These are phyloP conservation scores for Nezara viridula DNA, from an alignment of 2,888 invertebrate genomes.

Conservation along the genomic window DNA sequence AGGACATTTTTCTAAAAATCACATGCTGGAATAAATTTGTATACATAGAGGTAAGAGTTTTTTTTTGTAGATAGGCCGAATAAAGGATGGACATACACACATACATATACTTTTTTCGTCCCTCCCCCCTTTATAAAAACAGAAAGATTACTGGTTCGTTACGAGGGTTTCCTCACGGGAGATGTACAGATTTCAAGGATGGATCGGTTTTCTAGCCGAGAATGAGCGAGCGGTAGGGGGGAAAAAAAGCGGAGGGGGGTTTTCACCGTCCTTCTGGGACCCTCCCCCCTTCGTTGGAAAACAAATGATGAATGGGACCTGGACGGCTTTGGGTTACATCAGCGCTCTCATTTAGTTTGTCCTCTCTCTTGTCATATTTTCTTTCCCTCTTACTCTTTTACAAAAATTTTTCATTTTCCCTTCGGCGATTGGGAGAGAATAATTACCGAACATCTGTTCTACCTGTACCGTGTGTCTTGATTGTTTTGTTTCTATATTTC, in stretches of 20 bases:
- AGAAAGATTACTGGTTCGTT: conserved; percentile 28
- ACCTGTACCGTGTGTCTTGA: neutral
- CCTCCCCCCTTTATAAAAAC: neutral
- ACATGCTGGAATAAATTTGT: neutral
- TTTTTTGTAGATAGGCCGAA: neutral
- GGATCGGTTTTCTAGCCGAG: conserved; percentile 27
- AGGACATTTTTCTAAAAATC: neutral
- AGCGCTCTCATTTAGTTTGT: conserved; percentile 28
- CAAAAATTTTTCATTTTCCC: conserved; percentile 11
- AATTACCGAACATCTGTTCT: neutral
- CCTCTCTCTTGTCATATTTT: conserved; percentile 13
- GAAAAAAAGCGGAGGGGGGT: neutral
- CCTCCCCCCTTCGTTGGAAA: too few relatives aligned
- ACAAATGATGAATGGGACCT: conserved; percentile 48
- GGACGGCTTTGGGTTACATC: conserved; percentile 38
- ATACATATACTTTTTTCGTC: neutral
- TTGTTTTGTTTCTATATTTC: neutral
- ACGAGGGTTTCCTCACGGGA: conserved; percentile 22
- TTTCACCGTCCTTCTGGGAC: conserved; percentile 23
- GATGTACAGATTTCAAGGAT: conserved; percentile 31
- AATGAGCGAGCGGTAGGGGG: conserved; percentile 9
- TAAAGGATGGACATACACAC: neutral
- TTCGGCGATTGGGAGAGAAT: neutral
- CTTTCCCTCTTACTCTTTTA: conserved; percentile 7
- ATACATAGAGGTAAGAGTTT: neutral